Evolutionary conservation across 2,113 vertebrate species (phyloP).

Genomic region (Elgaria multicarinata): DNA sequence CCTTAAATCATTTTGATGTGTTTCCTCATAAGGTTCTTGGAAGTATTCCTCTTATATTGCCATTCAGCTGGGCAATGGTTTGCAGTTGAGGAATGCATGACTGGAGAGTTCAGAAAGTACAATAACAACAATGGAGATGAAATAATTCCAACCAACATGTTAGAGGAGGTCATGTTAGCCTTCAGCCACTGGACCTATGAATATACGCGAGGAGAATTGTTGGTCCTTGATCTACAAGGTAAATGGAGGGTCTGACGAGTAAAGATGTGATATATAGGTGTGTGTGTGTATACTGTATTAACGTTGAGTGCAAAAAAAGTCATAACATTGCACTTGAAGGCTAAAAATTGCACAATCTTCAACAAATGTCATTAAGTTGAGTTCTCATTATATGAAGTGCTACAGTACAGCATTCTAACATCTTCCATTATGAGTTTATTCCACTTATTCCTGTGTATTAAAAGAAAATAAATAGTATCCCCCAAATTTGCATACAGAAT

Average conservation of each 20-base stretch:
- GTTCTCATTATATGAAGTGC: not conserved
- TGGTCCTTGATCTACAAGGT: slow-evolving; percentile 98
- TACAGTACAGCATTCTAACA: not conserved
- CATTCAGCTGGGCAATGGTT: slow-evolving; percentile 99
- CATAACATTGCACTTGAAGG: not conserved
- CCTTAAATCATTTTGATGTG: not conserved
- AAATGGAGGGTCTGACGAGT: slow-evolving; percentile 31
- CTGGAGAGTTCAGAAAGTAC: slow-evolving; percentile 97
- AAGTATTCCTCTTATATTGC: slow-evolving; percentile 96
- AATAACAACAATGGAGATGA: slow-evolving; percentile 99
- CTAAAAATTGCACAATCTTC: not conserved
- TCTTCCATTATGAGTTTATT: not conserved
- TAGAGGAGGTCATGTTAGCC: slow-evolving; percentile 98
- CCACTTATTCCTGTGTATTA: not conserved
- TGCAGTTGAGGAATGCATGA: slow-evolving; percentile 97
- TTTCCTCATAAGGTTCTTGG: slow-evolving; percentile 86
- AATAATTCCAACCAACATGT: slow-evolving; percentile 93
- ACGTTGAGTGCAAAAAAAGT: not conserved
- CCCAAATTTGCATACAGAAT: not conserved
- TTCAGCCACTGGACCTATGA: slow-evolving; percentile 99
- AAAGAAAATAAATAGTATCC: not conserved
- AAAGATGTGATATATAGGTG: not conserved
- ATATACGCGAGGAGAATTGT: slow-evolving; percentile 93
- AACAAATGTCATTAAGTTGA: not conserved
- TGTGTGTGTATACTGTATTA: not conserved